These are phyloP conservation scores for Perdita meconis DNA, from an alignment of 2,888 invertebrate species.

Conservation along the genomic window DNA sequence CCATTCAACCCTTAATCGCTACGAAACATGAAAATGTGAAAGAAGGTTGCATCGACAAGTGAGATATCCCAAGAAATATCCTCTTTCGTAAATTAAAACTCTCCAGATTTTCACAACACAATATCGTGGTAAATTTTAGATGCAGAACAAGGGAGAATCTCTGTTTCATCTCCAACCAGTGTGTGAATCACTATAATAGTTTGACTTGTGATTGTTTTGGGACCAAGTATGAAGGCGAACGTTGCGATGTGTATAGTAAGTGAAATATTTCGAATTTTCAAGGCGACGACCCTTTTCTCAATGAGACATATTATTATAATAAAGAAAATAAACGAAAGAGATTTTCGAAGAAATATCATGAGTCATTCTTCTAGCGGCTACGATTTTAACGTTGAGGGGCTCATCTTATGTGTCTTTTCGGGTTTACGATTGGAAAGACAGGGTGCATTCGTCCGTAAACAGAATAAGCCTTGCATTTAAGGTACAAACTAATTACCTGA, in stretches of 20 bases:
- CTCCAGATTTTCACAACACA: background rate
- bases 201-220: constrained; percentile 97
- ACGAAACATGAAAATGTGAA: constrained; percentile 95
- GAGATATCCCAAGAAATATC: constrained; percentile 56
- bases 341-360: background rate
- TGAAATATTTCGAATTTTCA: constrained; percentile 64
- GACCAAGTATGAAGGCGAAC: constrained; percentile 95
- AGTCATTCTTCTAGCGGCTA: constrained; percentile 89
- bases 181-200: constrained; percentile 96
- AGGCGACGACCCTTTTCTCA: background rate
- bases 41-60: constrained; percentile 94
- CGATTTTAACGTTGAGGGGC: constrained; percentile 93
- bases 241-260: constrained; percentile 96
- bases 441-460: constrained; percentile 94
- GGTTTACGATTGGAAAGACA: constrained; percentile 96
- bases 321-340: background rate
- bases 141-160: constrained; percentile 92
- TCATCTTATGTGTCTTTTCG: constrained; percentile 97
- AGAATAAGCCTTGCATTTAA: constrained; percentile 95
- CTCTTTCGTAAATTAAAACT: too few species aligned
- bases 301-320: background rate
- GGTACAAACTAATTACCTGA: constrained; percentile 83
- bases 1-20: constrained; percentile 93
- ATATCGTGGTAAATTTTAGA: constrained; percentile 74
- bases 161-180: constrained; percentile 94